These are phyloP conservation scores for Smithornis capensis DNA, from an alignment of 2,113 vertebrate species.

Conservation along the genomic window DNA sequence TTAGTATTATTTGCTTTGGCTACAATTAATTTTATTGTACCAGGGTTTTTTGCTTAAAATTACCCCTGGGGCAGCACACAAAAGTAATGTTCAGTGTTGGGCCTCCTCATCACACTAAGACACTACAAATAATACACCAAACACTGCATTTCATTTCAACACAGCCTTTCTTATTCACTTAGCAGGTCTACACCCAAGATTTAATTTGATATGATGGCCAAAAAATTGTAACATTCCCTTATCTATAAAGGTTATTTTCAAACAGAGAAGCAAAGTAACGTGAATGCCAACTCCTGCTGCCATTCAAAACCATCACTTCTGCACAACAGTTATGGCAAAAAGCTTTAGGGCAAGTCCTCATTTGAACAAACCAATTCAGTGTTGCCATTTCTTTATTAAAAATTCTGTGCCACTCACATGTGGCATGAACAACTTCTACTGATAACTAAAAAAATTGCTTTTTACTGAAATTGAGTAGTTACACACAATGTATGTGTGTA, in stretches of 20 bases:
- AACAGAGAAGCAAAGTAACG: neutral
- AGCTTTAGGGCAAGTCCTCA: neutral
- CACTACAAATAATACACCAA: neutral
- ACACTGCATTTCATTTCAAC: neutral
- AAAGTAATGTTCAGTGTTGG: neutral
- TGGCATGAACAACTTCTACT: neutral
- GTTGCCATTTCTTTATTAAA: neutral
- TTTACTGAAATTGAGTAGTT: neutral
- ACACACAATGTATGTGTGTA: neutral
- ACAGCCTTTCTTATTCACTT: neutral
- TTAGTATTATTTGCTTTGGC: neutral
- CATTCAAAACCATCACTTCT: neutral
- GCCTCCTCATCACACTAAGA: neutral
- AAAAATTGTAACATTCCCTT: neutral
- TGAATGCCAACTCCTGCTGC: neutral
- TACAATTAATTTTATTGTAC: neutral
- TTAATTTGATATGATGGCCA: neutral
- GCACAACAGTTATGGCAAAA: neutral
- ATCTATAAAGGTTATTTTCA: neutral
- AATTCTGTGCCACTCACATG: neutral
- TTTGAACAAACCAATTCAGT: neutral
- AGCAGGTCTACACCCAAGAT: neutral
- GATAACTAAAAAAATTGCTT: neutral
- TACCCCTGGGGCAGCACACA: neutral
- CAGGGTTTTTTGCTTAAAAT: neutral